Evolutionary conservation across 2,888 invertebrate genomes (phyloP).

Genomic region (Agonopterix subpropinquella): DNA sequence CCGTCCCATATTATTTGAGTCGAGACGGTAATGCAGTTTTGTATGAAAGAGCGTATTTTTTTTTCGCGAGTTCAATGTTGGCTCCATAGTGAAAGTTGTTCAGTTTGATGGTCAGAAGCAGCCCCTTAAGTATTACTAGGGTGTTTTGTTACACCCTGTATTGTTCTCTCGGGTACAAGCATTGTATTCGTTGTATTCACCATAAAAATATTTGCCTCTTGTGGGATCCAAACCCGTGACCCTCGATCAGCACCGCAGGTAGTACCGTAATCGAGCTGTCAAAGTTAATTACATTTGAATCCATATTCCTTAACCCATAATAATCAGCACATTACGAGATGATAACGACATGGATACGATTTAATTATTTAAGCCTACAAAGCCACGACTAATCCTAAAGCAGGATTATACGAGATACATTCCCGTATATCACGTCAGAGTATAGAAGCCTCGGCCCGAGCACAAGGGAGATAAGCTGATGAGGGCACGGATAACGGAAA

Average conservation of each 20-base stretch:
- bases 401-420: not conserved
- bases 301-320: not conserved
- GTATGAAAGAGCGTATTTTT: no score
- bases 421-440: slow-evolving; percentile 2
- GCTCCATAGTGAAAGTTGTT: no score
- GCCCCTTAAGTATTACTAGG: no score
- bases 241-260: not conserved
- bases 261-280: not conserved
- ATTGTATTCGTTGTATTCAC: no score
- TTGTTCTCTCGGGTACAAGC: no score
- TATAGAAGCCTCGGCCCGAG: slow-evolving; percentile 2
- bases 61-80: no score
- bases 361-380: not conserved
- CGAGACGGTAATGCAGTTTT: no score
- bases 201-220: not conserved
- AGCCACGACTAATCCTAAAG: not conserved
- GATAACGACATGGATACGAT: not conserved
- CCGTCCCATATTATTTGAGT: no score
- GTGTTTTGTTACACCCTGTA: no score
- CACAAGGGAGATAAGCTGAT: slow-evolving; percentile 10
- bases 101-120: no score
- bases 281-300: no score
- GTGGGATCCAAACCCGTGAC: not conserved
- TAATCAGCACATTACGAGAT: not conserved
- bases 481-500: slow-evolving; percentile 6